Evolutionary conservation across 2,113 vertebrate species (phyloP), one percentile per base, ranked within the genome.

Genomic region (Ivindomyrus marchei): DNA sequence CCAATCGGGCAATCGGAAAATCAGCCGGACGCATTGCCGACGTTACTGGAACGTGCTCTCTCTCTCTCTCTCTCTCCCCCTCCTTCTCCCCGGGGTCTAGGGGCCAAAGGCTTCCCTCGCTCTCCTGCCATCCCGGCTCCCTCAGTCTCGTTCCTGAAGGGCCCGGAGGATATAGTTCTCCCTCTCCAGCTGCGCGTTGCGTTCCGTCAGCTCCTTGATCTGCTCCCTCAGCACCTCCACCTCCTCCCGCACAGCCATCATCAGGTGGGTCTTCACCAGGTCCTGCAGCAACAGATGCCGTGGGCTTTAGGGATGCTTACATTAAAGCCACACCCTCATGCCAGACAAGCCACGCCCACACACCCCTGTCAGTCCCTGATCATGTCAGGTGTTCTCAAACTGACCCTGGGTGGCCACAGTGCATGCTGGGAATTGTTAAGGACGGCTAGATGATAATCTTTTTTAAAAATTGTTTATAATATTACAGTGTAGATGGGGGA

Each of bases 191-290:
- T 92, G 92, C 0, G 92, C 91, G 0, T 96, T 96, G 88, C 95
- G 92, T 46, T 96, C 95, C 0, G 94, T 90, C 84, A 96, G 93
- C 42, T 96, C 95, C 52, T 94, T 94, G 91, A 96, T 96, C 93
- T 96, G 95, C 85, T 96, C 95, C 90, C 94, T 93, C 45, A 96
- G 92, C 36, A 95, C 87, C 90, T 96, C 95, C 24, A 96, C 95
- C 90, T 96, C 95, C 88, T 96, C 95, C 52, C 95, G 95, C 47
- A 96, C 95, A 0, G 95, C 95, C 85, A 95, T 95, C 93, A 96
- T 95, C 93, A 96, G 92, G 91, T 96, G 95, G 85, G 94, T 95
- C 89, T 96, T 96, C 91, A 96, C 95, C 94, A 96, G 93, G 92
- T 96, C 95, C 95, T 96, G 89, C 15, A 31, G 53, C 3, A 39